Evolutionary conservation across 2,797 vertebrate genomes (phyloP), one percentile per base, ranked within the genome.

Genomic region (Nannoperca obscura): DNA sequence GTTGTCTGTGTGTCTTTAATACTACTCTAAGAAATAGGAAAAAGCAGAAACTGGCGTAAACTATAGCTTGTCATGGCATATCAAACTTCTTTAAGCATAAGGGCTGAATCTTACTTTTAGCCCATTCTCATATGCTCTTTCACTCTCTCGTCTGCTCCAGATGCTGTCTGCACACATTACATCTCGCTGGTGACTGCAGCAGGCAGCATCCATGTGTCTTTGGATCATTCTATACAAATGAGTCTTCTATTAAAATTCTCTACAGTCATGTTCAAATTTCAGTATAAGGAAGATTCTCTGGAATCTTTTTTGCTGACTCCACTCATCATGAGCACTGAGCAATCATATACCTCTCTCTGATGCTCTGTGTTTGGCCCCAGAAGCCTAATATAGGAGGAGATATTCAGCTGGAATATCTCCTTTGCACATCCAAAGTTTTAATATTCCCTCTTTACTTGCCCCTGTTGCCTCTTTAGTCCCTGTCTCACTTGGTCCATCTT

Each of bases 101-200:
- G 32, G 80, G 68, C 68, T 67, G 7, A 82, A 60, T 76, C 73
- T 78, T 80, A 85, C 70, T 78, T 83, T 84, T 40, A 76, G 74
- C 79, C 55, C 60, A 24, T 66, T 86, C 81, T 89, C 73, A 46
- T 76, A 66, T 73, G 76, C 71, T 87, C 85, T 83, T 79, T 76
- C 83, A 76, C 50, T 42, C 73, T 80, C 60, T 57, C 22, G 50
- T 64, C 54, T 71, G 81, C 80, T 85, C 57, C 52, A 57, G 84
- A 80, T 74, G 1, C 34, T 52, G 73, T 84, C 77, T 85, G 66
- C 57, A 65, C 50, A 62, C 52, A 57, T 47, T 24, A 1, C 30
- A 22, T 72, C 66, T 77, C 3, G 1, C 73, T 47, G 49, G 70
- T 60, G 63, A 66, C 53, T 60, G 66, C 81, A 77, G 75, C 62